Percentiles rank a stretch among this genome's conserved stretches.
Conservation (phyloP, 2,888 invertebrate genomes). For the Campoletis raptor region DNA sequence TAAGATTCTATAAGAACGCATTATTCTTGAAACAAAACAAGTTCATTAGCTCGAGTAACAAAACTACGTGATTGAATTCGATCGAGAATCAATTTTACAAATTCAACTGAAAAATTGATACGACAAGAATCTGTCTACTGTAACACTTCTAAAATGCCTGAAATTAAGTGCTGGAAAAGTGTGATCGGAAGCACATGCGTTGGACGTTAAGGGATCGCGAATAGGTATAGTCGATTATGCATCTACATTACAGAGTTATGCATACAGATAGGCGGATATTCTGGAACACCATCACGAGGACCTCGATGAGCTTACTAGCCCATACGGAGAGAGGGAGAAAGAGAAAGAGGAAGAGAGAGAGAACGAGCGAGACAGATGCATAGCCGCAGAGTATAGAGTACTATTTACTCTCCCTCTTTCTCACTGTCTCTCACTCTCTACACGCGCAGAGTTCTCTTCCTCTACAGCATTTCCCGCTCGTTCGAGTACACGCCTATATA, state of each 20-base stretch:
- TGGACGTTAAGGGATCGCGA: background rate
- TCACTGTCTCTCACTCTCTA: slow-evolving; percentile 10
- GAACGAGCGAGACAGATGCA: background rate
- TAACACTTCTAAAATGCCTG: background rate
- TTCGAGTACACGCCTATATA: slow-evolving; percentile 8
- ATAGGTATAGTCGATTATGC: background rate
- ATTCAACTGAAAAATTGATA: background rate
- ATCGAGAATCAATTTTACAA: background rate
- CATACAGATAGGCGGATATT: slow-evolving; percentile 11
- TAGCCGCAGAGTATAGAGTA: slow-evolving; percentile 1
- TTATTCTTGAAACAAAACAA: background rate
- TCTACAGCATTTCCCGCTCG: slow-evolving; percentile 28
- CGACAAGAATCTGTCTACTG: background rate
- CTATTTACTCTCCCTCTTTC: slow-evolving; percentile 7
- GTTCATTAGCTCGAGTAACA: background rate
- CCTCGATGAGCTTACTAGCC: slow-evolving; percentile 16
- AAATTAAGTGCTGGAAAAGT: slow-evolving; percentile 1
- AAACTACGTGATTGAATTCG: background rate
- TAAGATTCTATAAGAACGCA: too few species aligned
- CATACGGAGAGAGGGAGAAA: background rate
- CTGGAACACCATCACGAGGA: slow-evolving; percentile 5
- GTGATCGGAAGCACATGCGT: background rate
- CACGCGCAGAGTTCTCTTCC: slow-evolving; percentile 30
- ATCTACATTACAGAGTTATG: slow-evolving; percentile 18
- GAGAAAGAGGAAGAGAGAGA: background rate